Evolutionary conservation across 2,888 invertebrate species (phyloP).

Genomic region (Orthosia incerta): DNA sequence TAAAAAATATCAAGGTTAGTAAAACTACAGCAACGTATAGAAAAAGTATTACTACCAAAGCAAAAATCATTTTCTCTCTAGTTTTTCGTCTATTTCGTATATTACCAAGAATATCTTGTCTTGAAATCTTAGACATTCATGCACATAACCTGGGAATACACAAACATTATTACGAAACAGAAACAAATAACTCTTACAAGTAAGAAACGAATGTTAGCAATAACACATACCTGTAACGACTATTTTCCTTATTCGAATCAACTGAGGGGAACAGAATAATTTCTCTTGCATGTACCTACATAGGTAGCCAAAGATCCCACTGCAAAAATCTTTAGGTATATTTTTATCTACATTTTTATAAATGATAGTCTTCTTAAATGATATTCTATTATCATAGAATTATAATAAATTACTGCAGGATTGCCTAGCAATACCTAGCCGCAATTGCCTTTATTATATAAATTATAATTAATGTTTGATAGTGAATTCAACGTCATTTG

Average conservation of each 20-base stretch:
- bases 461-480: too few species aligned
- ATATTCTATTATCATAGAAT: too few species aligned
- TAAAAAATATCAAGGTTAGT: too few species aligned
- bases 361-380: too few species aligned
- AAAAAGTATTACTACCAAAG: neutral
- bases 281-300: slow-evolving; percentile 27
- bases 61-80: neutral
- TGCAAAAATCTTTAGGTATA: too few species aligned
- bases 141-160: slow-evolving; percentile 1
- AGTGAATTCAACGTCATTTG: too few species aligned
- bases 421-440: too few species aligned
- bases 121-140: slow-evolving; percentile 6
- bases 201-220: slow-evolving; percentile 52
- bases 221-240: slow-evolving; percentile 61
- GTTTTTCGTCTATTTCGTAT: neutral
- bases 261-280: slow-evolving; percentile 49
- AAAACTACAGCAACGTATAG: too few species aligned
- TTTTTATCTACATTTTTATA: too few species aligned
- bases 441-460: too few species aligned
- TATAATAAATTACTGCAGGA: too few species aligned
- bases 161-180: slow-evolving; percentile 29
- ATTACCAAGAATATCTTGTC: neutral
- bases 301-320: too few species aligned
- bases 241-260: slow-evolving; percentile 61
- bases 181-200: slow-evolving; percentile 41